Conservation (phyloP, 2,113 vertebrate species). For the Festucalex cinctus region DNA sequence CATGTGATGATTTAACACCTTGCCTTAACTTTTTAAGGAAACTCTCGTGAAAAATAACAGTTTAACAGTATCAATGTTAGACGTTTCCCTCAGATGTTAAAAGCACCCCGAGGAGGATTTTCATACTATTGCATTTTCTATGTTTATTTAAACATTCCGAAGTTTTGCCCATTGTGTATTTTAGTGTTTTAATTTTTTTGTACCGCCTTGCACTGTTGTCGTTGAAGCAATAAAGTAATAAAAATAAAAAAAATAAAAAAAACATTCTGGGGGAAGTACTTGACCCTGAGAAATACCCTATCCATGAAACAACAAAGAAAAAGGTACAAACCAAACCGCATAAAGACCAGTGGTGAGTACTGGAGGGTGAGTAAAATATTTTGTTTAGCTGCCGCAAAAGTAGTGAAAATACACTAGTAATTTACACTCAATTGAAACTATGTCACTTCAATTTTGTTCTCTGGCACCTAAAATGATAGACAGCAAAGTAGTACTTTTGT, state of each 20-base stretch:
- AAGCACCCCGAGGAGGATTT: background rate
- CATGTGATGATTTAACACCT: background rate
- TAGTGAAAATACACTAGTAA: no score
- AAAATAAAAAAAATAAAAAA: background rate
- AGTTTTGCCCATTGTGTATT: background rate
- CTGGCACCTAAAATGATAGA: background rate
- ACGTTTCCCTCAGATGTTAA: no score
- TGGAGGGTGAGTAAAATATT: no score
- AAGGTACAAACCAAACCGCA: no score
- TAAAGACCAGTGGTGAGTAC: no score
- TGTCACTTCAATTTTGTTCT: background rate
- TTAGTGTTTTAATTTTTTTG: background rate
- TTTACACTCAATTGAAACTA: no score
- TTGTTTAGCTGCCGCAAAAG: no score
- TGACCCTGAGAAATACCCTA: no score
- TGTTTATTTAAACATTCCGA: background rate
- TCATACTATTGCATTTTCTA: background rate
- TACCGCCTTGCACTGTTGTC: background rate
- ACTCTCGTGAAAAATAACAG: no score
- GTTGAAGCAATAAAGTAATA: background rate
- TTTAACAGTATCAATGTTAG: no score
- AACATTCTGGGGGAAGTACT: background rate
- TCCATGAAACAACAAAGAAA: no score
- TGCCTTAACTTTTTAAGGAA: background rate
- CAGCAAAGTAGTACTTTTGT: no score